phyloP scores from a whole-genome alignment of 2,113 vertebrate species.

The Tachuris rubrigastra region DNA sequence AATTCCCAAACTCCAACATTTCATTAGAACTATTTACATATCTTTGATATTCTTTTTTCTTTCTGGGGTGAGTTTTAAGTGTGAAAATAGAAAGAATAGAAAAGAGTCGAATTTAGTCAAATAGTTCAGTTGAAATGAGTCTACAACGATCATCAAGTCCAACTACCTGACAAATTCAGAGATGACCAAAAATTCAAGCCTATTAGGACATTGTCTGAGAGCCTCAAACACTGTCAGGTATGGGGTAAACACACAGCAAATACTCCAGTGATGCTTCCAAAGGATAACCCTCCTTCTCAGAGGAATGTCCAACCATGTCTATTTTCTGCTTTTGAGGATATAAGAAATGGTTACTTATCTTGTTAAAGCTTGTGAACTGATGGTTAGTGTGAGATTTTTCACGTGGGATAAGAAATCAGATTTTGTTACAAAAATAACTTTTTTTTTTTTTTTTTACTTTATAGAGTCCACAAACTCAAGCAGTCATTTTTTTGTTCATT shows the following conservation, averaged over 20 bases:
- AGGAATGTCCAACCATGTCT: background rate
- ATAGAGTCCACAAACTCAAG: background rate
- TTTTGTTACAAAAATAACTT: accelerated
- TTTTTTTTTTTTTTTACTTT: background rate
- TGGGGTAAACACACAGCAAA: background rate
- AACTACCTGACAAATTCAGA: background rate
- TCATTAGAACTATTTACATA: background rate
- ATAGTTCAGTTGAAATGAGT: background rate
- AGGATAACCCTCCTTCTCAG: background rate
- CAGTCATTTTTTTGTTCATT: background rate
- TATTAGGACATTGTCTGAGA: background rate
- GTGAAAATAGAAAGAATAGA: background rate
- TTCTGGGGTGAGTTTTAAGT: background rate
- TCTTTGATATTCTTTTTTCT: background rate
- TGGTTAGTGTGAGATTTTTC: background rate
- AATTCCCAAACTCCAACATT: background rate
- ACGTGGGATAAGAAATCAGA: background rate
- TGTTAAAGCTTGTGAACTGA: background rate
- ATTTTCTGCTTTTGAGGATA: background rate
- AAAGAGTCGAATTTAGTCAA: accelerated
- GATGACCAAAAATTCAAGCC: background rate
- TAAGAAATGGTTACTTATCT: background rate
- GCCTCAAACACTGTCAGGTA: background rate
- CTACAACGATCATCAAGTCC: background rate
- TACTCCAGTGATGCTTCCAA: background rate